Evolutionary conservation across 2,797 vertebrate species (phyloP).

Genomic region (Morus bassanus): DNA sequence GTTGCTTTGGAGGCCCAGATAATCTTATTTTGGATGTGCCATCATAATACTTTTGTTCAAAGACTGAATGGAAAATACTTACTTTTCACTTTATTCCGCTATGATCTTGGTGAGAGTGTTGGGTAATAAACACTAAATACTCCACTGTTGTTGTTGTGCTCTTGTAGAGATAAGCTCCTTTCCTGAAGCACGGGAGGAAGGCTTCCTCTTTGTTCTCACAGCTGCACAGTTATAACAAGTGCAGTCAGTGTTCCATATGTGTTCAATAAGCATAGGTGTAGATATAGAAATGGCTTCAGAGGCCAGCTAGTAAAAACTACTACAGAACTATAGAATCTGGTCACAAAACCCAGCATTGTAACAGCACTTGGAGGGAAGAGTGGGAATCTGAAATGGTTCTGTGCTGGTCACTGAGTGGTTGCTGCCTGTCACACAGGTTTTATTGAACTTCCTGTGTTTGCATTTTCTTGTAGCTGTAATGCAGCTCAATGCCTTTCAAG

Average conservation of each 20-base stretch:
- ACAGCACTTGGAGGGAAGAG: background rate
- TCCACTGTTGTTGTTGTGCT: background rate
- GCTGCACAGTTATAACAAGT: rapidly evolving
- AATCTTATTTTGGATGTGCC: background rate
- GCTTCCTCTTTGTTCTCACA: background rate
- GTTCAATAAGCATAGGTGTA: background rate
- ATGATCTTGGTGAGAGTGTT: background rate
- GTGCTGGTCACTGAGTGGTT: background rate
- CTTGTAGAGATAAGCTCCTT: background rate
- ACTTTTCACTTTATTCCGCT: background rate
- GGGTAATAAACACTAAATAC: background rate
- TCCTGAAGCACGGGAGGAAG: background rate
- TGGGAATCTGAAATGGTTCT: background rate
- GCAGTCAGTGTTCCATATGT: rapidly evolving
- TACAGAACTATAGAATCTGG: background rate
- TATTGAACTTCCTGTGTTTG: background rate
- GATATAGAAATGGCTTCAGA: background rate
- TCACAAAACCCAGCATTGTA: background rate
- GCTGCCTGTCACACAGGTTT: background rate
- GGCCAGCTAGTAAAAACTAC: background rate
- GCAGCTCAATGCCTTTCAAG: background rate
- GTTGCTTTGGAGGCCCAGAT: background rate
- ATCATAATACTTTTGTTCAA: background rate
- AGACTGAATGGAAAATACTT: background rate
- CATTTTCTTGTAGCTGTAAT: background rate